Evolutionary conservation across 1,140 invertebrate genomes (phyloP).

Genomic region (Drosophila grimshawi): DNA sequence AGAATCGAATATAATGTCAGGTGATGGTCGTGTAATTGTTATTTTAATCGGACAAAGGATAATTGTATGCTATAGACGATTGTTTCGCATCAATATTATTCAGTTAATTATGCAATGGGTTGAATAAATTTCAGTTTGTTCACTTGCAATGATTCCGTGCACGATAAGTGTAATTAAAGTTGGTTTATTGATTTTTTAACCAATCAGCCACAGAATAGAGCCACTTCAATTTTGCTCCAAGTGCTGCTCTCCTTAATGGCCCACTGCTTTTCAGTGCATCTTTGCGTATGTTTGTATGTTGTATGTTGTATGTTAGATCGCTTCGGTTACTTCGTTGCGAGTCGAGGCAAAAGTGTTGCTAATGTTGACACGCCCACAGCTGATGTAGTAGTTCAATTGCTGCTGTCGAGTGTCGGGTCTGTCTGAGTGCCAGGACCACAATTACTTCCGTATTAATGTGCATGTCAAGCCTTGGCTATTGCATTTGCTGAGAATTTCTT

Average conservation of each 20-base stretch:
- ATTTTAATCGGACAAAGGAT: not conserved
- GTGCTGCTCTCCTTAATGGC: not conserved
- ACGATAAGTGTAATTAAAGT: not conserved
- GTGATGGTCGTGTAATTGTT: not conserved
- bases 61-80: not conserved
- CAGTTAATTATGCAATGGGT: not conserved
- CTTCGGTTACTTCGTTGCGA: conserved; percentile 62
- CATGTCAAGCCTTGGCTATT: conserved; percentile 27
- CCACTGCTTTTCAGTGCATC: not conserved
- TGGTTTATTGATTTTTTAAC: conserved; percentile 7
- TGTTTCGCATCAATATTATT: not conserved
- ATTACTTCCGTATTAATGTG: conserved; percentile 77
- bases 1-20: too few species aligned
- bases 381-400: conserved; percentile 34
- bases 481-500: conserved; percentile 22
- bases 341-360: conserved; percentile 53
- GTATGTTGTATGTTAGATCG: conserved; percentile 12
- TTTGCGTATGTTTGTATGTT: conserved; percentile 6
- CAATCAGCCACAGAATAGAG: not conserved
- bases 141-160: not conserved
- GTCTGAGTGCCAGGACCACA: conserved; percentile 51
- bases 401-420: conserved; percentile 31
- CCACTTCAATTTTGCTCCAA: not conserved
- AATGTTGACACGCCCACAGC: conserved; percentile 55
- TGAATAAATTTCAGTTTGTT: not conserved